Conservation (phyloP, 1,140 invertebrate genomes). For the Drosophila auraria region DNA sequence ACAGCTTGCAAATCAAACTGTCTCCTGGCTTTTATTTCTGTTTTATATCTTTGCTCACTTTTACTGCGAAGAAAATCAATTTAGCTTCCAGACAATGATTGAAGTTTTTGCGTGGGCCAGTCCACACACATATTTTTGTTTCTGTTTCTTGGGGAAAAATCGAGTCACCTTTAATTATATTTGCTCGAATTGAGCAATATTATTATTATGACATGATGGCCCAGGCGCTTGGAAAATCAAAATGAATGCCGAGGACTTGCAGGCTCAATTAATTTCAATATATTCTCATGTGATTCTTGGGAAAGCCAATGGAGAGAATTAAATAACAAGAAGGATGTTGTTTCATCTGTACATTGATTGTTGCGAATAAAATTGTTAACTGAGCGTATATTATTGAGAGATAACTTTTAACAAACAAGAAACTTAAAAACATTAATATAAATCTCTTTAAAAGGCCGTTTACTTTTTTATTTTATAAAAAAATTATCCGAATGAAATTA, state of each 20-base stretch:
- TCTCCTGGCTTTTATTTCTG: conserved; percentile 26
- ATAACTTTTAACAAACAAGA: too few species aligned
- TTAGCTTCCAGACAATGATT: conserved; percentile 36
- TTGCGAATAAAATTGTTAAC: too few species aligned
- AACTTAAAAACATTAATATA: too few species aligned
- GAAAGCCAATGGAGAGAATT: background rate
- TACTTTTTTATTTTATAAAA: too few species aligned
- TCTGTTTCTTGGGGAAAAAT: conserved; percentile 2
- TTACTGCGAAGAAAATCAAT: conserved; percentile 41
- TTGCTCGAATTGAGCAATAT: conserved; percentile 21
- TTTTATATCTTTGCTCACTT: conserved; percentile 30
- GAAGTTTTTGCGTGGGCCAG: conserved; percentile 38
- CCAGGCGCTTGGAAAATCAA: conserved; percentile 13
- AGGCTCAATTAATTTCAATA: conserved; percentile 19
- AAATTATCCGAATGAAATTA: too few species aligned
- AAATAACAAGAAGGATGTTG: background rate
- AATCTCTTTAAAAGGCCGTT: too few species aligned
- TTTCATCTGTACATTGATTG: too few species aligned
- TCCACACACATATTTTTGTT: conserved; percentile 25
- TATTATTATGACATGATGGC: conserved; percentile 8
- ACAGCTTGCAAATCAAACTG: conserved; percentile 71
- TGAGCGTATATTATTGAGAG: too few species aligned
- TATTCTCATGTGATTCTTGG: background rate
- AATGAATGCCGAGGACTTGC: background rate
- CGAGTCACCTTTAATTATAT: conserved; percentile 43